Evolutionary conservation across 2,797 vertebrate genomes (phyloP), one percentile per base, ranked within the genome.

Genomic region (Lithobates sylvaticus): DNA sequence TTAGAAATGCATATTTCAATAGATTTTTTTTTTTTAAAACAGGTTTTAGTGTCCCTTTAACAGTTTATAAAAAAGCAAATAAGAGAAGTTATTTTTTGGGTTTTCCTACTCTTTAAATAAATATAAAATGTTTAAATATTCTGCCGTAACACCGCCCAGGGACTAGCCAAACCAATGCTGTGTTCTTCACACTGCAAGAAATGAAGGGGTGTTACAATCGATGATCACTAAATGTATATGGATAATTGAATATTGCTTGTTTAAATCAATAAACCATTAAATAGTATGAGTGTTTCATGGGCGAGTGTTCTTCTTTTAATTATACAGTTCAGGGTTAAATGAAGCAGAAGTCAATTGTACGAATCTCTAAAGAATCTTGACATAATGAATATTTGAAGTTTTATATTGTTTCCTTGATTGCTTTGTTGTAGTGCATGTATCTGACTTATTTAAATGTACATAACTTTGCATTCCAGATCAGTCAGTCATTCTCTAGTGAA

Each of bases 381-480:
- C 64, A 81, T 81, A 86, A 86, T 86, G 44, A 81, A 82, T 71
- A 15, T 61, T 15, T 71, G 71, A 68, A 29, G 15, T 81, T 76
- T 81, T 70, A 44, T 82, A 86, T 77, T 86, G 72, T 86, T 72
- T 86, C 34, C 42, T 86, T 86, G 85, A 78, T 83, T 86, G 74
- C 79, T 70, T 77, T 65, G 85, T 44, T 83, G 74, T 47, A 32
- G 67, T 78, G 58, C 72, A 61, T 71, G 65, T 76, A 72, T 82
- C 67, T 67, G 85, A 42, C 79, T 78, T 77, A 86, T 86, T 86
- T 71, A 82, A 86, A 86, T 83, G 67, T 70, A 83, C 85, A 86
- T 86, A 82, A 86, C 50, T 82, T 86, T 47, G 58, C 79, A 82
- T 64, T 12, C 64, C 29, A 39, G 34, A 77, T 64, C 72, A 71